Base-by-base conservation (phyloP, 2,113 vertebrate species). In the Piprites chloris region DNA sequence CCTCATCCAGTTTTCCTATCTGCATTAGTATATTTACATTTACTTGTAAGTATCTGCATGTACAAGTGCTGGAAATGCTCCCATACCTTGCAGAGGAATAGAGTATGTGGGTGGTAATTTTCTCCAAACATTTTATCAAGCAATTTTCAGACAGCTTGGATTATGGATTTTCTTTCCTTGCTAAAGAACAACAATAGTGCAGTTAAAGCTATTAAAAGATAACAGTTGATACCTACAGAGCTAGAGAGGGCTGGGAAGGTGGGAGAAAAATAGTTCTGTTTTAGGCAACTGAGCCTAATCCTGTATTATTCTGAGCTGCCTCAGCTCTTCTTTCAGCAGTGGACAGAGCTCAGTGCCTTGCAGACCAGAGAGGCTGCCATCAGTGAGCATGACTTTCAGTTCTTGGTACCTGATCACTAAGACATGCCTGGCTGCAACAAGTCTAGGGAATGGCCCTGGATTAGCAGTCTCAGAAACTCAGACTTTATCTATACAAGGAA, bases 71-170 rank as follows among this genome's bases (percentile, higher is more conserved):
- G 55, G 65, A 80, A 96, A 83, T 52, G 87, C 24, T 90, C 52
- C 75, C 63, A 63, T 90, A 53, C 33, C 14, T 42, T 73, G 52
- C 82, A 90, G 41, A 93, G 63, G 67, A 83, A 74, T 71, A 63
- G 22, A 71, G 75, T 37, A 59, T 15, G 90, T 93, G 68, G 85
- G 90, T 66, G 65, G 66, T 30, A 85, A 96, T 93, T 94, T 95
- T 96, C 67, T 89, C 78, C 91, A 95, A 94, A 85, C 52, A 71
- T 81, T 93, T 96, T 92, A 77, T 58, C 66, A 66, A 76, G 76
- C 56, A 75, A 84, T 88, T 89, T 95, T 87, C 85, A 84, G 90
- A 42, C 42, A 71, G 23, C 24, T 77, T 81, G 69, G 62, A 78
- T 87, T 78, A 75, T 1, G 11, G 35, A 91, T 94, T 95, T 95